Conservation (phyloP, 2,113 vertebrate species). For the Melanocharis versteri region DNA sequence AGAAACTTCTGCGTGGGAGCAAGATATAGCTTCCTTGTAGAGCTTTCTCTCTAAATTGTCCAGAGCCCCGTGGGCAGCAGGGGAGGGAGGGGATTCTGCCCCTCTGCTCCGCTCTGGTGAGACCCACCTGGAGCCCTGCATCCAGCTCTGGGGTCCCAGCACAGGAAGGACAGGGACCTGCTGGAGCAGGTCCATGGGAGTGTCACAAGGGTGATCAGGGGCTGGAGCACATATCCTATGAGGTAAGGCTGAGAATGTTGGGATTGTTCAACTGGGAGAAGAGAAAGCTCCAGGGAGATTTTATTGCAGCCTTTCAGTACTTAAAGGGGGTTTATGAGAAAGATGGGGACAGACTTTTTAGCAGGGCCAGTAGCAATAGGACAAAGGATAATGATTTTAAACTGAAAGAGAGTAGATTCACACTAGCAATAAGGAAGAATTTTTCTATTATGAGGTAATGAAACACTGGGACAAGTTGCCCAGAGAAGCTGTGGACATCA, state of each 20-base stretch:
- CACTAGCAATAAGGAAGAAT: background rate
- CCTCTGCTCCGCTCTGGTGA: background rate
- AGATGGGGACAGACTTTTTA: background rate
- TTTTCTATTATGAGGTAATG: background rate
- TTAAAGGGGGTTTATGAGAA: background rate
- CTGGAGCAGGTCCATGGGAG: fast-evolving
- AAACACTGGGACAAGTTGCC: fast-evolving
- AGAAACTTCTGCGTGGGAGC: background rate
- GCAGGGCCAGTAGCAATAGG: background rate
- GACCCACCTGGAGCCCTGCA: background rate
- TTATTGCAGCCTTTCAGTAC: background rate
- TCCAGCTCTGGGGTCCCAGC: background rate
- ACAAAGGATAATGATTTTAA: background rate
- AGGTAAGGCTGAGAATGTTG: background rate
- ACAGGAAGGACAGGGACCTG: background rate
- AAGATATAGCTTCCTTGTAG: background rate
- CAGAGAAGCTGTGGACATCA: background rate
- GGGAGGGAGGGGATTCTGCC: background rate
- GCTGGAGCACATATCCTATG: background rate
- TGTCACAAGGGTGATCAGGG: background rate
- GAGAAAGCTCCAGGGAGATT: background rate
- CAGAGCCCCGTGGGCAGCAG: background rate
- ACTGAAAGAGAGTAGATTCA: background rate
- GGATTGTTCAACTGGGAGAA: background rate
- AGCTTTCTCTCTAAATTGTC: background rate